Evolutionary conservation across 2,797 vertebrate genomes (phyloP).

Genomic region (Pachyuromys duprasi): DNA sequence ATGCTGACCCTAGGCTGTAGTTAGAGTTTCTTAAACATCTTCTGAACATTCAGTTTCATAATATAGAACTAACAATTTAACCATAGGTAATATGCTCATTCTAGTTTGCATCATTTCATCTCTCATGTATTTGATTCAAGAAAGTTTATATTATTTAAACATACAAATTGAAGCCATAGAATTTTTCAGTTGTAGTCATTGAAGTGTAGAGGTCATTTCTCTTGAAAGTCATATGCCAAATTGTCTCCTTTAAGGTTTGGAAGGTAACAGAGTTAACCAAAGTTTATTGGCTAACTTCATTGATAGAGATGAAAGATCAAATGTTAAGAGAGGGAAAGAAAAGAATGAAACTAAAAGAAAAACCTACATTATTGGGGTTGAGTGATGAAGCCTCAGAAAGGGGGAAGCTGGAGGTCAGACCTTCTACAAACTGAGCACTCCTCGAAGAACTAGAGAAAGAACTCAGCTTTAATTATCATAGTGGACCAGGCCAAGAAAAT

Average conservation of each 20-base stretch:
- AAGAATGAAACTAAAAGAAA: background rate
- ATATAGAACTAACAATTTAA: slow-evolving; percentile 37
- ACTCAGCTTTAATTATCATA: background rate
- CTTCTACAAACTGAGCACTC: background rate
- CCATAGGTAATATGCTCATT: background rate
- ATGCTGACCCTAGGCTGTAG: background rate
- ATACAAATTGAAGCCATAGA: slow-evolving; percentile 53
- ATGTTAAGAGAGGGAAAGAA: background rate
- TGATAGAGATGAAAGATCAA: slow-evolving; percentile 10
- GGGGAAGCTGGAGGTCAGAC: background rate
- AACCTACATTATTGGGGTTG: background rate
- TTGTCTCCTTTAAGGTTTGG: slow-evolving; percentile 62
- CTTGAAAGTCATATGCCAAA: slow-evolving; percentile 24
- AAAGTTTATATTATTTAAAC: slow-evolving; percentile 41
- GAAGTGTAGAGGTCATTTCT: slow-evolving; percentile 15
- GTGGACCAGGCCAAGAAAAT: background rate
- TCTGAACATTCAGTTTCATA: slow-evolving; percentile 38
- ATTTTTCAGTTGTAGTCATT: background rate
- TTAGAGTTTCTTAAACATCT: slow-evolving; percentile 51
- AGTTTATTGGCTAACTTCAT: background rate
- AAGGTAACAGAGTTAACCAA: background rate
- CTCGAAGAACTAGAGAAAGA: no score
- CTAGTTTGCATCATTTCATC: slow-evolving; percentile 38
- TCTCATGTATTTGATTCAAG: slow-evolving; percentile 49
- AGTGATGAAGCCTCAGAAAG: background rate